Base-by-base conservation (phyloP, 2,888 invertebrate species). In the Phengaris alcon region DNA sequence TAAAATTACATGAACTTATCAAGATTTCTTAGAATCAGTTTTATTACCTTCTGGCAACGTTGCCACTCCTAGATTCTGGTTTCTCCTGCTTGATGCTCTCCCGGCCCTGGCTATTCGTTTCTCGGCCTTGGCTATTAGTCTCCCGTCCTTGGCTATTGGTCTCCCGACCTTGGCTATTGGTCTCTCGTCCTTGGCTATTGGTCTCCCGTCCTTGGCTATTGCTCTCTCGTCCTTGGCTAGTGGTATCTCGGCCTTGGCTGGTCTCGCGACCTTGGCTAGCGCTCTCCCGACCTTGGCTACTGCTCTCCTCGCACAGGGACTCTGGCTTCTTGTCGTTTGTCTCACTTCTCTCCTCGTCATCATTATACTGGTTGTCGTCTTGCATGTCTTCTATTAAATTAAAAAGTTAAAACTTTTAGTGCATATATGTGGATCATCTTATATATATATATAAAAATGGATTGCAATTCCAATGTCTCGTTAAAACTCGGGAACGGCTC, bases 21-120 rank as follows among this genome's bases (percentile, higher is more conserved):
- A 10, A 12, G 8, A 52, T 52, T 52, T 52, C 2, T 59, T 15
- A 22, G 15, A 3, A 59, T 15, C 15, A 59, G 3, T 15, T 10
- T 64, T 6, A 64, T 59, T 55, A 79, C 90, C 90, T 85, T 68
- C 90, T 83, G 2, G 87, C 88, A 1, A 89, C 81, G 52, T 82
- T 84, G 2, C 84, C 74, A 82, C n/a, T 84, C 79, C 54, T 82
- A 80, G 10, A 82, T 69, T 4, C 82, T 79, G 0, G 79, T 75
- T 35, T 85, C 85, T 12, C 79, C 35, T 54, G 68, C 54, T 74
- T 74, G 46, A 9, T 12, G 5, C 59, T 55, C 59, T 22, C 75
- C n/a, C 35, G 72, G 52, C 15, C 64, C 7, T 57, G 48, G 35
- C 35, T 35, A 35, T 35, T 35, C 35, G 68, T 68, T 12, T 13